A percentile compares a stretch with the other conserved stretches of the same genome.
Evolutionary conservation across 2,797 vertebrate genomes (phyloP).

Genomic region (Oreochromis mossambicus): DNA sequence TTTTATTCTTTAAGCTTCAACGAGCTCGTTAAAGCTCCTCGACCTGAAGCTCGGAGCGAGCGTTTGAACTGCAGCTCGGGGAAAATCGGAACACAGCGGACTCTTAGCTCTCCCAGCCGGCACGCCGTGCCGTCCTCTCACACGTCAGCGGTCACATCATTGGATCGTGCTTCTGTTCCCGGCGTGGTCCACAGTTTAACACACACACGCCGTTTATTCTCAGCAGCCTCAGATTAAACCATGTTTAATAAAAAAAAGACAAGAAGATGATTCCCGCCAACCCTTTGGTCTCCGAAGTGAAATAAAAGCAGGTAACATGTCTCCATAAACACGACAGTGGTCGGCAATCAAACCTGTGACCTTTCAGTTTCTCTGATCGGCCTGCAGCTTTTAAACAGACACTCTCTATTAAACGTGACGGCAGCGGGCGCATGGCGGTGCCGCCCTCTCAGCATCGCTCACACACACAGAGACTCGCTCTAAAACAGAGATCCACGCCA

Average conservation of each 20-base stretch:
- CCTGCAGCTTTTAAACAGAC: fast-evolving
- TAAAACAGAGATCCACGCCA: background rate
- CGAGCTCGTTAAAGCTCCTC: background rate
- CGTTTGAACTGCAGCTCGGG: background rate
- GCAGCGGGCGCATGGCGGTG: fast-evolving
- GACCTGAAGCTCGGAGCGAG: background rate
- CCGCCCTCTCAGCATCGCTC: background rate
- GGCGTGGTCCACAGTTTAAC: background rate
- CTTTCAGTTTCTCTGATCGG: background rate
- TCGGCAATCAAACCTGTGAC: background rate
- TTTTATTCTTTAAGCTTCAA: background rate
- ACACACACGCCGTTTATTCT: background rate
- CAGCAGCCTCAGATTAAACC: background rate
- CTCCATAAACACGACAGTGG: background rate
- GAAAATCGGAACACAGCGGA: background rate
- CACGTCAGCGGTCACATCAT: too few species aligned
- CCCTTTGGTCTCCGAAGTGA: background rate
- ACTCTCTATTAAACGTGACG: fast-evolving
- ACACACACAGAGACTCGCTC: background rate
- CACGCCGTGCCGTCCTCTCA: background rate
- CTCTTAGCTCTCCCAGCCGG: background rate
- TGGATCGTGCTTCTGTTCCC: background rate
- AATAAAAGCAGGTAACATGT: background rate
- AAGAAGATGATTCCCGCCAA: background rate
- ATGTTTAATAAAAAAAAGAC: background rate